These are phyloP conservation scores for Paralichthys olivaceus DNA, from an alignment of 2,113 vertebrate genomes.

Conservation along the genomic window DNA sequence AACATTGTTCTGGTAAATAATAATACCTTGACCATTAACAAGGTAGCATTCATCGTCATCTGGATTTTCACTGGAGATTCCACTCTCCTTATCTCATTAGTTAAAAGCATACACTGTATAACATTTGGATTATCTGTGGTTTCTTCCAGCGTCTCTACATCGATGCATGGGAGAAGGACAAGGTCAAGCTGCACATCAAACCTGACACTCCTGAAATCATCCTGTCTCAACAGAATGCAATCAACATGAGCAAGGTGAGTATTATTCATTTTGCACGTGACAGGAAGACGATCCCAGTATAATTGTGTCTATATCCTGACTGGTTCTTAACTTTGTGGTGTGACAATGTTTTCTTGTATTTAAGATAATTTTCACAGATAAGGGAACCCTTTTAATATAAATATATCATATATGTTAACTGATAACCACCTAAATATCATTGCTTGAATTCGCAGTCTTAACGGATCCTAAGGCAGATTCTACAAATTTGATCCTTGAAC, in stretches of 20 bases:
- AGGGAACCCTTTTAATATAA: background rate
- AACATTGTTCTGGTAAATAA: slow-evolving; percentile 85
- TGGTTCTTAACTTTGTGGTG: background rate
- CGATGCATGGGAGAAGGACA: slow-evolving; percentile 91
- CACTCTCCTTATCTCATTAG: background rate
- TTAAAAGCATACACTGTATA: background rate
- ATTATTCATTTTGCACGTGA: background rate
- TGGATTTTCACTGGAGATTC: background rate
- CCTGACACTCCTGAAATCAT: slow-evolving; percentile 89
- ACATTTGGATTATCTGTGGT: slow-evolving; percentile 2
- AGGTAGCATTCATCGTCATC: slow-evolving; percentile 72
- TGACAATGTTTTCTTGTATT: background rate
- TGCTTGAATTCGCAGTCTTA: no score
- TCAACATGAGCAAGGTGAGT: slow-evolving; percentile 74
- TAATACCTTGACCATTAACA: slow-evolving; percentile 87
- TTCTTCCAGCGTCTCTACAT: slow-evolving; percentile 81
- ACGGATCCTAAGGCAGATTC: background rate
- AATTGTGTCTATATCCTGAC: background rate
- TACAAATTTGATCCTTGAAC: background rate
- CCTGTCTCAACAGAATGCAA: slow-evolving; percentile 82
- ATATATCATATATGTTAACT: background rate
- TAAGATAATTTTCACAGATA: background rate
- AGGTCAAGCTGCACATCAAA: slow-evolving; percentile 85
- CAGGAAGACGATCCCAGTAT: background rate
- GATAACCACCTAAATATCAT: background rate